Base-by-base conservation (phyloP, 2,113 vertebrate genomes). In the Tragelaphus scriptus region DNA sequence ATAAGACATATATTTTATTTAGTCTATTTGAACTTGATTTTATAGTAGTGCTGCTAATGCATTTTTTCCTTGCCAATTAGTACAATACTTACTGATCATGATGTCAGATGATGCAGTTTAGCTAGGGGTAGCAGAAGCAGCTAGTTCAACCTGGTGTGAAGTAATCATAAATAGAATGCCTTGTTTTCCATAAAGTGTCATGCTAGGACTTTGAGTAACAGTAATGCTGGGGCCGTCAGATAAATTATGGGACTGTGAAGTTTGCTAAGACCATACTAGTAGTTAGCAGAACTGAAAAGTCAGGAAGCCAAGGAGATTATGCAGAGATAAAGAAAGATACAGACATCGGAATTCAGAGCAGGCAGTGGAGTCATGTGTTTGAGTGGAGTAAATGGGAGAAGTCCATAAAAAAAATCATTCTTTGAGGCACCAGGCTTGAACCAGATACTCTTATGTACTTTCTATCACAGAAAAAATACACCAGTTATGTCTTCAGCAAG, bases 41-140 rank as follows among this genome's bases (percentile, higher is more conserved):
- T 95, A 77, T 58, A 93, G 44, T 63, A 91, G 32, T 80, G 61
- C 16, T 89, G 21, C 49, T 68, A 79, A 87, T 93, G 59, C 36
- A 86, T 87, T 97, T 88, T 95, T 93, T 58, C 26, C 21, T 96
- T 88, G 30, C 36, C 96, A 94, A 65, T 97, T 87, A 90, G 56
- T 95, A 8, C 61, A 95, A 49, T 91, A 96, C 89, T 96, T 87
- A 87, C 47, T 71, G 63, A 89, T 87, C 61, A 51, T 71, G 40
- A 91, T 28, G 80, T 84, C 36, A 87, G 51, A 84, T n/a, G 53
- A 71, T 84, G 4, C 28, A 17, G 32, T 71, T 91, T 63, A 84
- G 47, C 26, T 80, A 12, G 59, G 82, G 47, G 25, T 44, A 84
- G 71, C 21, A 88, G 75, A 94, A 86, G 61, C 26, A 91, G 55